Conservation (phyloP, 2,797 vertebrate genomes). For the Etheostoma perlongum region DNA sequence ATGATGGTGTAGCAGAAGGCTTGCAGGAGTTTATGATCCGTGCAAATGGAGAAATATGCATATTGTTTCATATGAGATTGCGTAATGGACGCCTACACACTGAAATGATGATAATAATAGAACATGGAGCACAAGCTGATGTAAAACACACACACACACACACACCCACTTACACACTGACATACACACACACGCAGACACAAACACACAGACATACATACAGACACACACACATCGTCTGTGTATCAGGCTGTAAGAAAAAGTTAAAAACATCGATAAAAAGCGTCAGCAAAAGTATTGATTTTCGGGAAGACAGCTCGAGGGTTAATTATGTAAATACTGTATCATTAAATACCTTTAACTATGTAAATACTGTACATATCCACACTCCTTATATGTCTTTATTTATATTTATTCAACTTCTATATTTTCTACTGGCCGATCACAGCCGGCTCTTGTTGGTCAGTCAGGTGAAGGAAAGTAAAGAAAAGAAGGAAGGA, state of each 20-base stretch:
- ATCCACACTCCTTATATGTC: no score
- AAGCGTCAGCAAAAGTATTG: no score
- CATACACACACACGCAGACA: background rate
- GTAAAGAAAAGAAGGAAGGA: background rate
- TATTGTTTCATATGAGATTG: conserved; percentile 82
- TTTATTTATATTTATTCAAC: no score
- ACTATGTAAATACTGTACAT: no score
- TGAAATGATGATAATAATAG: conserved; percentile 73
- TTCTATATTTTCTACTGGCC: no score
- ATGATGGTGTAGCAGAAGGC: conserved; percentile 77
- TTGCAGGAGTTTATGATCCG: conserved; percentile 85
- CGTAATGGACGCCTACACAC: conserved; percentile 82
- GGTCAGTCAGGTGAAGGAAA: background rate
- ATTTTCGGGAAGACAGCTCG: no score
- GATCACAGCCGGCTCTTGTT: no score
- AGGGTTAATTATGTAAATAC: no score
- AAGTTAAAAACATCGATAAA: no score
- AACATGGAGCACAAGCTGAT: conserved; percentile 52
- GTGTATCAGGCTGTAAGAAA: no score
- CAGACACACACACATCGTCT: conserved; percentile 11
- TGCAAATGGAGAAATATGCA: conserved; percentile 85
- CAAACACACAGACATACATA: background rate
- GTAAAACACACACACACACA: conserved; percentile 20
- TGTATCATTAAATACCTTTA: no score
- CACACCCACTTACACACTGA: conserved; percentile 5